Base-by-base conservation (phyloP, 1,140 invertebrate genomes). In the Neodiprion virginianus region DNA sequence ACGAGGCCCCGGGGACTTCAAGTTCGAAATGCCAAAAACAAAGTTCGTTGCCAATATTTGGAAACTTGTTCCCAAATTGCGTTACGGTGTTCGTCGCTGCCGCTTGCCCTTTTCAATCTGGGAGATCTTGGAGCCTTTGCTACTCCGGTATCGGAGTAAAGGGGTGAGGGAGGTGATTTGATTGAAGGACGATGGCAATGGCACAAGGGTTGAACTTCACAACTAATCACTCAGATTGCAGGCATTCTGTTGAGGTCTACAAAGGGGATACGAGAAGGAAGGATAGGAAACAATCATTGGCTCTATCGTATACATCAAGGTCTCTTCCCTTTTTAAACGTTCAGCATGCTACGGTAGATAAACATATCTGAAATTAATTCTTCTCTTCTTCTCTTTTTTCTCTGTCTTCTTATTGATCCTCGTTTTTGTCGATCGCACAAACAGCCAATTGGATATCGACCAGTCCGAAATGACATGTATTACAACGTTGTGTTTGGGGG, bases 221-320 rank as follows among this genome's bases (percentile, higher is more conserved):
- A 69, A 69, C 67, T 69, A 69, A 69, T 69, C 67, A 69, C 67
- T 69, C 67, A 14, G 67, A 69, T 69, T 69, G 67, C 23, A 47
- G 67, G 67, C 67, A 69, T 69, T 69, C 67, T 69, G 23, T 17
- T 10, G 23, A 9, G 23, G 23, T 17, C 40, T 47, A 69, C 40
- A 69, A 69, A 47, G 67, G 67, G 17, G 1, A 17, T 69, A 14
- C 12, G 12, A 65, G 61, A 14, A 65, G 12, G 40, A 4, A 61
- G 53, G 53, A 61, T n/a, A 61, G 53, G 53, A 61, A 61, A 12
- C 53, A 61, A 61, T 3, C 53, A 14, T 14, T 40, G 28, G 28
- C 28, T 40, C 28, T 40, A 40, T 40, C 28, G 0, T 40, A 40
- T 40, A 40, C 28, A 40, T 40, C 28, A 40, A 40, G 28, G 28